Base-by-base conservation (phyloP, 2,888 invertebrate species). In the Limnephilus auricula region DNA sequence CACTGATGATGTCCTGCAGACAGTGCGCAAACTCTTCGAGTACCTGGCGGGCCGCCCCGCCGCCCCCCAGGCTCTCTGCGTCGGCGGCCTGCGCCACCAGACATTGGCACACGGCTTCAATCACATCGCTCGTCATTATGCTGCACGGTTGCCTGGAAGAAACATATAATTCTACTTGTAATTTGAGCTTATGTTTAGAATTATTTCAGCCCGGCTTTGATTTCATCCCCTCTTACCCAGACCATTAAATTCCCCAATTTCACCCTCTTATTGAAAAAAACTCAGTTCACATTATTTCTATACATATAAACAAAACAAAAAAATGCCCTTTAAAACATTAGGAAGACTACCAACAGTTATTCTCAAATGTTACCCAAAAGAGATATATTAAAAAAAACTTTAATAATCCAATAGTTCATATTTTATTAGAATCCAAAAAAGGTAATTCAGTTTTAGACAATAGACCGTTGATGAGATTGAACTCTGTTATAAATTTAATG, bases 1-100 rank as follows among this genome's bases (percentile, higher is more conserved):
- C 97, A 92, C 97, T 97, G 94, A 99, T 99, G 94, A 99, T 99
- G 95, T 99, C 98, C 94, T 98, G 98, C 92, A 99, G 96, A 95
- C 99, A 99, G 93, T 98, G 97, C 82, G 99, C 99, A 95, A 99
- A 99, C 95, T 99, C 99, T 94, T 99, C 98, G 93, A 99, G 97
- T 93, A 99, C 97, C 94, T 97, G 96, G 86, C 97, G 95, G 94
- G 98, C 97, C 94, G 98, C 95, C 25, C 88, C 82, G 13, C 90
- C 82, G 5, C 87, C 79, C 78, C 92, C 90, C 97, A 50, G 18
- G n/a, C 80, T 88, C 91, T 94, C 98, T 98, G 78, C 98, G 94
- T 98, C 98, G 5, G 98, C 98, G 6, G 98, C 98, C 94, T 99
- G 98, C n/a, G 99, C 99, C 94, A 99, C 96, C 94, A 99, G 96